Evolutionary conservation across 2,888 invertebrate genomes (phyloP).

Genomic region (Cheilosia urbana): DNA sequence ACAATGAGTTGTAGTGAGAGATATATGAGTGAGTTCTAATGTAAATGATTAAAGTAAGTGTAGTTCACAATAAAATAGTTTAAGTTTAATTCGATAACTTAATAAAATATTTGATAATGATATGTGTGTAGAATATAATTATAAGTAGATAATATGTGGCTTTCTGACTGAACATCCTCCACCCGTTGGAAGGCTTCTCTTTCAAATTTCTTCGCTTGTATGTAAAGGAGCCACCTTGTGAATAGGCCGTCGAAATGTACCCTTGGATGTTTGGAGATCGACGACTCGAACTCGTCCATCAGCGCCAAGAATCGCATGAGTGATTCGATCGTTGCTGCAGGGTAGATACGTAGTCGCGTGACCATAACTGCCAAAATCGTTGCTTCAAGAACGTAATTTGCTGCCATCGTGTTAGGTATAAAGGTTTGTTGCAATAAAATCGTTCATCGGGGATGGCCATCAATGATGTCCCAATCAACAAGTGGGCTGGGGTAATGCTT

Average conservation of each 20-base stretch:
- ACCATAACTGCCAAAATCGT: constrained; percentile 35
- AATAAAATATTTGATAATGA: no score
- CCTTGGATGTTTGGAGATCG: no score
- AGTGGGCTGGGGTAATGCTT: not conserved
- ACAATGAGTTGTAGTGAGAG: no score
- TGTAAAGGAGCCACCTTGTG: not conserved
- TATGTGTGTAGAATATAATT: no score
- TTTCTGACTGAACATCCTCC: no score
- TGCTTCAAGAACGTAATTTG: constrained; percentile 56
- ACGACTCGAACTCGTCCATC: constrained; percentile 46
- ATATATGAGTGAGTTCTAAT: no score
- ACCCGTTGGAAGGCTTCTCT: no score
- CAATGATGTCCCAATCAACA: not conserved
- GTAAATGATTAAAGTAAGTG: no score
- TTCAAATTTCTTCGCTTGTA: not conserved
- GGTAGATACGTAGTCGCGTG: constrained; percentile 52
- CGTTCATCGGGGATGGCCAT: constrained; percentile 41
- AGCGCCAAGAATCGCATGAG: constrained; percentile 19
- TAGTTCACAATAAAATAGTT: no score
- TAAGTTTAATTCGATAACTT: no score
- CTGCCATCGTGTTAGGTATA: constrained; percentile 53
- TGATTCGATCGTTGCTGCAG: not conserved
- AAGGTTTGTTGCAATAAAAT: constrained; percentile 27
- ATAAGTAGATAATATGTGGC: no score
- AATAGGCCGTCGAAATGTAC: not conserved